Base-by-base conservation (phyloP, 2,888 invertebrate genomes). In the Selenia dentaria region DNA sequence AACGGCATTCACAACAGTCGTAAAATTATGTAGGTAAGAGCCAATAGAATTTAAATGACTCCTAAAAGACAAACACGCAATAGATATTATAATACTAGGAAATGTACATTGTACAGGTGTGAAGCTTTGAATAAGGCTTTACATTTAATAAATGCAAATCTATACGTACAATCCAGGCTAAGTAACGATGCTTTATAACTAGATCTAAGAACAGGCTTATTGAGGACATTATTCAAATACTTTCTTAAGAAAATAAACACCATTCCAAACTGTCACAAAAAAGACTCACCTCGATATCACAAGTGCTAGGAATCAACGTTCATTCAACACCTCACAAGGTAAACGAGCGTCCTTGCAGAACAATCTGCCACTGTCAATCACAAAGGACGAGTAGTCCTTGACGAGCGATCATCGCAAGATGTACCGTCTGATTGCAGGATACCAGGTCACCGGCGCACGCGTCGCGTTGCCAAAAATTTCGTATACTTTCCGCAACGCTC, bases 401-500 rank as follows among this genome's bases (percentile, higher is more conserved):
- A 63, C 76, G 64, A 66, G 67, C 65, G 72, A 70, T 69, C 75
- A 76, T 77, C 76, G 70, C 76, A 64, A 70, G 68, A 74, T 72
- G 74, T 72, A 53, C 61, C 54, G 59, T 52, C 62, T 66, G 70
- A 74, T 77, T 68, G 74, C 69, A 61, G 42, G 32, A 25, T 38
- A 41, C 14, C 51, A 38, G 64, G 55, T 60, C 64, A 59, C 59
- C 54, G 56, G 62, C 55, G 60, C 46, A 38, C 46, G 59, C 57
- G 66, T 57, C 52, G 57, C 49, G 66, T 71, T 84, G 87, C 86
- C 86, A 86, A 88, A n/a, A 83, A 80, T 84, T 34, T 86, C 82
- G 75, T 79, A 57, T 70, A 78, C 77, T 75, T 71, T 69, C 67
- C 61, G 67, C 58, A 64, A 68, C 74, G 52, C 55, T 61, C 59